Percentiles rank a stretch among this genome's conserved stretches.
These are phyloP conservation scores for Petrophora chlorosata DNA, from an alignment of 2,888 invertebrate genomes.

Conservation along the genomic window DNA sequence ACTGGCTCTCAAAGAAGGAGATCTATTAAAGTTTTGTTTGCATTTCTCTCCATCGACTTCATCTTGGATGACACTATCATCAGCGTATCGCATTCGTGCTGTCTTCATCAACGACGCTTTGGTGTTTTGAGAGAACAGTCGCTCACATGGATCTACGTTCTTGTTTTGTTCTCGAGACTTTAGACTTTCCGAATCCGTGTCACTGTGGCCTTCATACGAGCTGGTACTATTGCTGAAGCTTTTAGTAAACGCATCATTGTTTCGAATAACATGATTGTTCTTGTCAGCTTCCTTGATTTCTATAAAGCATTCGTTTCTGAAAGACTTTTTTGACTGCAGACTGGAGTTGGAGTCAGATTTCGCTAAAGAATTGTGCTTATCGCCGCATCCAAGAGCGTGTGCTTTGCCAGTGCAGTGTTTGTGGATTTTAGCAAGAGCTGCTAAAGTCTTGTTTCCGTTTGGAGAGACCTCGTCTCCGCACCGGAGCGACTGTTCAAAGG, in stretches of 20 bases:
- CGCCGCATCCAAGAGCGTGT: slow-evolving; percentile 88
- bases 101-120: slow-evolving; percentile 85
- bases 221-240: slow-evolving; percentile 85
- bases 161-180: slow-evolving; percentile 66
- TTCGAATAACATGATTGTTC: slow-evolving; percentile 50
- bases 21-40: slow-evolving; percentile 65
- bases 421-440: slow-evolving; percentile 85
- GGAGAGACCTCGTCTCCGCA: slow-evolving; percentile 77
- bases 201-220: slow-evolving; percentile 86
- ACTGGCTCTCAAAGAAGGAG: slow-evolving; percentile 68
- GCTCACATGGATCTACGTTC: slow-evolving; percentile 71
- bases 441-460: slow-evolving; percentile 77
- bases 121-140: slow-evolving; percentile 83
- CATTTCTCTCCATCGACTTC: slow-evolving; percentile 75
- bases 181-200: slow-evolving; percentile 85
- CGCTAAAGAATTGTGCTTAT: slow-evolving; percentile 72
- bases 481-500: slow-evolving; percentile 85
- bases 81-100: slow-evolving; percentile 83
- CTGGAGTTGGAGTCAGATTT: slow-evolving; percentile 78
- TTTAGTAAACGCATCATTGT: slow-evolving; percentile 69
- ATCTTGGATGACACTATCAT: slow-evolving; percentile 72
- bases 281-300: slow-evolving; percentile 73
- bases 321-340: slow-evolving; percentile 72
- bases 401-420: slow-evolving; percentile 90
- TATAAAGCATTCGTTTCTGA: slow-evolving; percentile 70